These are phyloP conservation scores for Drosophila pseudotalamancana DNA, from an alignment of 2,888 invertebrate genomes.

Conservation along the genomic window DNA sequence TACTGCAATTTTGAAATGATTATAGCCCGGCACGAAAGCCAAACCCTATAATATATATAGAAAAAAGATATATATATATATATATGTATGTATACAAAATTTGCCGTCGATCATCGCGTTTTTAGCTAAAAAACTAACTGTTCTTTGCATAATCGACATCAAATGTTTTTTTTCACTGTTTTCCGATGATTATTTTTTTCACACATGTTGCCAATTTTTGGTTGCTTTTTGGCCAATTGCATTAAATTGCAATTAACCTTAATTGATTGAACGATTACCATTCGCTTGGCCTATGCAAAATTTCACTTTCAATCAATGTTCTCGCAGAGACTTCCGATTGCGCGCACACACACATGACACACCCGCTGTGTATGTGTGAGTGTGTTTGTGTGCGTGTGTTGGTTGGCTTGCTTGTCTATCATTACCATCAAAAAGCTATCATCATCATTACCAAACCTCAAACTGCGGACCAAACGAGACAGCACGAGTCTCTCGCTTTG, in stretches of 20 bases:
- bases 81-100: background rate
- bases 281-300: conserved; percentile 45
- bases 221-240: conserved; percentile 48
- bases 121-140: conserved; percentile 58
- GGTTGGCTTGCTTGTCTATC: conserved; percentile 52
- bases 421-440: conserved; percentile 78
- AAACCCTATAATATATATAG: conserved; percentile 5
- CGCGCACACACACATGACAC: conserved; percentile 38
- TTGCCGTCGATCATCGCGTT: conserved; percentile 60
- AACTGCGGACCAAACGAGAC: conserved; percentile 38
- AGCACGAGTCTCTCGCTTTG: conserved; percentile 72
- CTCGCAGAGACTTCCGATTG: conserved; percentile 65
- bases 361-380: conserved; percentile 5
- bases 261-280: conserved; percentile 77
- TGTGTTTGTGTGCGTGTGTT: conserved; percentile 10
- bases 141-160: conserved; percentile 66
- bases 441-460: conserved; percentile 69
- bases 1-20: conserved; percentile 70
- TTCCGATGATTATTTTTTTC: conserved; percentile 1
- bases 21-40: conserved; percentile 56
- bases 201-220: conserved; percentile 26
- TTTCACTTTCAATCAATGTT: conserved; percentile 71
- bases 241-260: conserved; percentile 74
- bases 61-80: background rate
- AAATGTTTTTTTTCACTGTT: conserved; percentile 24